Base-by-base conservation (phyloP, 2,888 invertebrate species). In the Nomada fucata region DNA sequence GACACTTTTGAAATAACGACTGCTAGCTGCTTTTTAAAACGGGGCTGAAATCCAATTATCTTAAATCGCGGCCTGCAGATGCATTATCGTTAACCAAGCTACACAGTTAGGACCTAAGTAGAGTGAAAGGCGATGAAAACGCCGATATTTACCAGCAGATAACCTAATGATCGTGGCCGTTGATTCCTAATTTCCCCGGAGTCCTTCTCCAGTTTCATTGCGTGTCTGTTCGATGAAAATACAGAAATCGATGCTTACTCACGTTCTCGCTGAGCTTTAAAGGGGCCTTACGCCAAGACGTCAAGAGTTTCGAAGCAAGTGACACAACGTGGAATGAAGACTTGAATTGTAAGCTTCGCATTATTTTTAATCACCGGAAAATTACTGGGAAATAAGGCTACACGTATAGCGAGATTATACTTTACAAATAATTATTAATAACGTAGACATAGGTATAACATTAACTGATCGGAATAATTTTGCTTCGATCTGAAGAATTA, bases 131-230 rank as follows among this genome's bases (percentile, higher is more conserved):
- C 52, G 76, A 72, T 82, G 82, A 77, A 82, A 83, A 79, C 59
- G 65, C 69, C 69, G 82, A 76, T 84, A 78, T 83, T 79, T 78
- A 72, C 72, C 72, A 67, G 68, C 53, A 65, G 79, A 84, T 84
- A 85, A 84, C 69, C 73, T 82, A 85, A 85, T 82, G 82, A 79
- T 73, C 63, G 53, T 59, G 64, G 53, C 63, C 67, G 70, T 68
- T 79, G 79, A 76, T 79, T 79, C 55, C 72, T 82, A 79, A 85
- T 84, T 84, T 84, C 82, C 84, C 79, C 50, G 11, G 84, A 82
- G 79, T 57, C 61, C 61, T 10, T 68, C 50, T 55, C 70, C 63
- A 63, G 61, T 78, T 75, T 84, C 76, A 57, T 83, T 83, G 79
- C 60, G 73, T 59, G 53, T 72, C 74, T 69, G 50, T 47, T 59